Base-by-base conservation (phyloP, 37 sponge, comb jelly and placozoan species). In the Chondrosia reniformis region DNA sequence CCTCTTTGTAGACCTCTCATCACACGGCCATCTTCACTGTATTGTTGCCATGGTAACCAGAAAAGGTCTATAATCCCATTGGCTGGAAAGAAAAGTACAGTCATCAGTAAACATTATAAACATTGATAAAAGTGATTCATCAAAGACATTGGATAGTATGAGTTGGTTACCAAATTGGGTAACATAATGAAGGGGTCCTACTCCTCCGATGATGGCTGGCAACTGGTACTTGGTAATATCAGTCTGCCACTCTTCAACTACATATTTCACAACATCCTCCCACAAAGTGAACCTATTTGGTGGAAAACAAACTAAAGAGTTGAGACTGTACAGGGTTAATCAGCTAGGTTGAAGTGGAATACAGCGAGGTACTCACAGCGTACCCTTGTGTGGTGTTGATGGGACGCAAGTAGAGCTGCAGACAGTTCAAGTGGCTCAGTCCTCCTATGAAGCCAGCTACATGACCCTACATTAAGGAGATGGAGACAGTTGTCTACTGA, bases 31-130 rank as follows among this genome's bases (percentile, higher is more conserved):
- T 98, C 99, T 36, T 95, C 86, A 61, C 89, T 80, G 81, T 98
- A 98, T 79, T 98, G 99, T 37, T 98, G 91, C 59, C 82, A 78
- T n/a, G 99, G 99, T 42, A 98, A 73, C 78, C 90, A 86, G 15
- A 98, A 79, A 74, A 94, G 86, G 52, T 95, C 94, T 56, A 94
- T 78, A 27, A 91, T 63, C 10, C 97, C 97, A 44, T 86, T 84
- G 24, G 83, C 94, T 93, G 58, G 4, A 10, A 49, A 49, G 52
- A 15, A 49, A 15, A 19, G 15, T 10, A 49, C 15, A 15, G 15
- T 15, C 52, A 49, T 15, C 10, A 19, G 15, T 19, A 10, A 10
- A 19, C 10, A 49, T 19, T 10, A 49, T 49, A 49, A 66, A 25
- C 63, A 34, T 6, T 19, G 4, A 42, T 7, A 37, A 56, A 66